Evolutionary conservation across 92 coral and sea anemone species (phyloP), one percentile per base, ranked within the genome.

Genomic region (Parazoanthus atlanticus): DNA sequence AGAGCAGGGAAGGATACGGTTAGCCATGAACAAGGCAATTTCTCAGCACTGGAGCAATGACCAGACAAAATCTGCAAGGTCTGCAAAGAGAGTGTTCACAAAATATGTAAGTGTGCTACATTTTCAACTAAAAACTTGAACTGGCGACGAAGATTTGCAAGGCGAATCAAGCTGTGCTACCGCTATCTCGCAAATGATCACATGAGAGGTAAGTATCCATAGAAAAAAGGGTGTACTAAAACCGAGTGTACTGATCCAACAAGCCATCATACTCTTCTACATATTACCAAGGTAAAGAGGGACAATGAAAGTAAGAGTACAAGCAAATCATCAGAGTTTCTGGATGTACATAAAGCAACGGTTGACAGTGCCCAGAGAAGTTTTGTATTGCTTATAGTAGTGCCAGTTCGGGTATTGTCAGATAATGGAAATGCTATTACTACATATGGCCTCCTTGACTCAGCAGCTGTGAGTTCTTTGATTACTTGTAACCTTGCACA

Each of bases 141-240:
- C 46, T 86, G 90, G 88, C 81, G 92, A 26, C 36, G 92, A 82
- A 88, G 86, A 74, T 82, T 77, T 32, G 90, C 89, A 67, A 88
- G 89, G 47, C 47, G 33, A 16, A 87, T 78, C 78, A 85, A 70
- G 76, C 61, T 89, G 84, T 92, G 92, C 65, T 92, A 92, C 58
- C 88, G 91, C 19, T 92, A 88, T 38, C 70, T 86, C 2, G 82
- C 88, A 83, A 34, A n/a, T 64, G 74, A 16, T 34, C 32, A 81
- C 11, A 56, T 81, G 26, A 81, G 41, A 43, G 54, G 19, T 34
- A 81, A 81, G 29, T 64, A 54, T 34, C 75, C 86, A 15, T 75
- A 81, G 75, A 81, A 65, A 54, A 43, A 78, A 85, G 75, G 73
- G 34, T 33, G 67, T n/a, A 47, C 71, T 28, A 11, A 6, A 74